These are phyloP conservation scores for Anthoptus insignis DNA, from an alignment of 2,888 invertebrate species.

Conservation along the genomic window DNA sequence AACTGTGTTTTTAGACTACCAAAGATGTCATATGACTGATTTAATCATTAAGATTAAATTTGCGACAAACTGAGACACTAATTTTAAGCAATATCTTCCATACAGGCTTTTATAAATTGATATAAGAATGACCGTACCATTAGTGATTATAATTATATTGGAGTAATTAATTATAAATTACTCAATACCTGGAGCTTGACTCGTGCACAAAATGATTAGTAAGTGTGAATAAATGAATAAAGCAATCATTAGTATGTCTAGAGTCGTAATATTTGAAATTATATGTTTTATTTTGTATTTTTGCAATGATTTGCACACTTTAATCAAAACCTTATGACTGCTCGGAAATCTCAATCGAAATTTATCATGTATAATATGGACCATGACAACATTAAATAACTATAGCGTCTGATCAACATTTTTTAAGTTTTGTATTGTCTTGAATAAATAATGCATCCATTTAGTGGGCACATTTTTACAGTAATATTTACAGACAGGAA, in stretches of 20 bases:
- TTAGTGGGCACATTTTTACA: constrained; percentile 52
- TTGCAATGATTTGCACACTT: constrained; percentile 42
- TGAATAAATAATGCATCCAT: constrained; percentile 45
- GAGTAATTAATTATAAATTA: constrained; percentile 38
- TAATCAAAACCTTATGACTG: constrained; percentile 39
- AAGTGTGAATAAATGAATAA: constrained; percentile 44
- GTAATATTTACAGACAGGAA: constrained; percentile 14
- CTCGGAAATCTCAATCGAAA: constrained; percentile 62
- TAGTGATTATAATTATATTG: constrained; percentile 36
- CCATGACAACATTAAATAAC: constrained; percentile 76
- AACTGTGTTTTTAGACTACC: constrained; percentile 66
- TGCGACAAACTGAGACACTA: constrained; percentile 43
- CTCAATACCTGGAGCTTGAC: constrained; percentile 47
- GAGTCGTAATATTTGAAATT: constrained; percentile 43
- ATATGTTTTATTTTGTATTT: constrained; percentile 28
- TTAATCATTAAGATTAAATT: constrained; percentile 54
- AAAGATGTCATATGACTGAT: constrained; percentile 73
- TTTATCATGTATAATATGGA: constrained; percentile 71
- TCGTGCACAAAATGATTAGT: constrained; percentile 77
- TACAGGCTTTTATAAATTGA: constrained; percentile 41
- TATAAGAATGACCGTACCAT: constrained; percentile 40
- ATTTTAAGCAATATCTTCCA: constrained; percentile 44
- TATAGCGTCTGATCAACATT: constrained; percentile 83
- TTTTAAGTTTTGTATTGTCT: constrained; percentile 59
- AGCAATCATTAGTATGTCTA: constrained; percentile 48